These are phyloP conservation scores for Ataeniobius toweri DNA, from an alignment of 2,797 vertebrate species.

Conservation along the genomic window DNA sequence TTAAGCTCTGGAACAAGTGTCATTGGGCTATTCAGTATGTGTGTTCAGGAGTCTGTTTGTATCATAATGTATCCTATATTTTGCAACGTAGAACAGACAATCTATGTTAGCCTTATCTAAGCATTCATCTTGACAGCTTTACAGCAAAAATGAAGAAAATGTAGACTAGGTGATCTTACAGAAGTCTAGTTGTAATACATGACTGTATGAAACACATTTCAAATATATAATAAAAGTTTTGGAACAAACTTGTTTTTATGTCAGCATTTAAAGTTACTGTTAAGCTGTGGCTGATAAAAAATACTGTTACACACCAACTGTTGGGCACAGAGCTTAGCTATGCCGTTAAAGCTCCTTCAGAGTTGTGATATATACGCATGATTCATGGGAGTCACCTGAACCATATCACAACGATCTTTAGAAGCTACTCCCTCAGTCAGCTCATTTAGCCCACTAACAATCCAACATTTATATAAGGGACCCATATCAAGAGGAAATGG, in stretches of 20 bases:
- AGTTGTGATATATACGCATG: too few relatives aligned
- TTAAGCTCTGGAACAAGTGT: neutral
- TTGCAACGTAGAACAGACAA: slow-evolving; percentile 23
- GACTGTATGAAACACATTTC: slow-evolving; percentile 10
- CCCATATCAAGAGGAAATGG: neutral
- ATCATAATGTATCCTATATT: neutral
- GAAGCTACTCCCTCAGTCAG: neutral
- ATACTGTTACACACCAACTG: too few relatives aligned
- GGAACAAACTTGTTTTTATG: slow-evolving; percentile 6
- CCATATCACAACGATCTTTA: neutral
- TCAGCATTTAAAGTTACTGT: neutral
- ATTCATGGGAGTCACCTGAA: too few relatives aligned
- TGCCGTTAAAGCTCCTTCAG: neutral
- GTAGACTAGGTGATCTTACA: neutral
- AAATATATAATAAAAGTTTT: slow-evolving; percentile 61
- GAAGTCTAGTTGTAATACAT: slow-evolving; percentile 26
- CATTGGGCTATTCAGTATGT: neutral
- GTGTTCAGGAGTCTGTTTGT: neutral
- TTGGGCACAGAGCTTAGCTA: too few relatives aligned
- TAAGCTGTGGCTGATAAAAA: too few relatives aligned
- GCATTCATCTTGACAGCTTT: slow-evolving; percentile 28
- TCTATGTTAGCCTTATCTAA: slow-evolving; percentile 31
- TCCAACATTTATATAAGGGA: neutral
- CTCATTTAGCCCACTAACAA: neutral
- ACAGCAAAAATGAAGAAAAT: slow-evolving; percentile 5